Evolutionary conservation across 2,113 vertebrate species (phyloP).

Genomic region (Cyanoderma ruficeps): DNA sequence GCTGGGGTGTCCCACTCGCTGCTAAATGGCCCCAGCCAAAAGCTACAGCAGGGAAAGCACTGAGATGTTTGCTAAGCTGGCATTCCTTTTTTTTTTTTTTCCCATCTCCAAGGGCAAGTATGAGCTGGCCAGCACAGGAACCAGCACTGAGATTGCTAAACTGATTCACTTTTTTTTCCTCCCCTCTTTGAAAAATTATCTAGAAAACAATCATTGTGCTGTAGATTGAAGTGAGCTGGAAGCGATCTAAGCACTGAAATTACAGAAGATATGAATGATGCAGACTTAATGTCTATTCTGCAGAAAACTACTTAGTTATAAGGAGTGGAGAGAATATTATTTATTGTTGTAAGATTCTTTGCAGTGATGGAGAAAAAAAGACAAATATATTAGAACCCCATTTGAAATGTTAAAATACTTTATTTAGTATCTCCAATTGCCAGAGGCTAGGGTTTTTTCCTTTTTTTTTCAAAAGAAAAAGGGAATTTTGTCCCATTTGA

Average conservation of each 20-base stretch:
- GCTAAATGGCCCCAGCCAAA: background rate
- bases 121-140: background rate
- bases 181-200: background rate
- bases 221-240: background rate
- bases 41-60: background rate
- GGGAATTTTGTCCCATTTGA: background rate
- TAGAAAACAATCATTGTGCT: background rate
- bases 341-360: background rate
- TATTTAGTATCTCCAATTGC: accelerated
- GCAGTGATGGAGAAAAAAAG: background rate
- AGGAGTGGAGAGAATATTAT: background rate
- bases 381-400: background rate
- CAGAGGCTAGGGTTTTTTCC: accelerated
- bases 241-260: background rate
- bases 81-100: background rate
- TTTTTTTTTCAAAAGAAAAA: background rate
- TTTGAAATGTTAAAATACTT: background rate
- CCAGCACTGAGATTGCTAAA: background rate
- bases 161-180: background rate
- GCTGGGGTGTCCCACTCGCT: accelerated
- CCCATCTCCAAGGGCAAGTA: background rate
- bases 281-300: background rate
- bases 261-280: background rate
- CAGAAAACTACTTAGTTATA: background rate
- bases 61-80: background rate